phyloP scores from a whole-genome alignment of 2,888 invertebrate species.

The Platynereis dumerilii region DNA sequence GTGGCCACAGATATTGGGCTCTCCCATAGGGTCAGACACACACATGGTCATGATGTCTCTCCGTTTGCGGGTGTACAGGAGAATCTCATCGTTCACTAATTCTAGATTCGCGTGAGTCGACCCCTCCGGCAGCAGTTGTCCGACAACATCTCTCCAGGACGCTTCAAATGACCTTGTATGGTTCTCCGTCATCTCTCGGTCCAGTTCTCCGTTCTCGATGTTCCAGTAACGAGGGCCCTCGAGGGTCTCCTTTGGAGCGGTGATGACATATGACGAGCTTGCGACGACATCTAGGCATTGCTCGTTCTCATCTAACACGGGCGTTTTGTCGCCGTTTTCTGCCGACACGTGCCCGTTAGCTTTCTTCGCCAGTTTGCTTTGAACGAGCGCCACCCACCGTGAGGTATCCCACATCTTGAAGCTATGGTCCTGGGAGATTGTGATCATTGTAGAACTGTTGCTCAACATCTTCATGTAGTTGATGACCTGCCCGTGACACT shows the following conservation, averaged over 20 bases:
- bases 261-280: conserved; percentile 11
- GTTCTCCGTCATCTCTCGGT: not conserved
- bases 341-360: not conserved
- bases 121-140: not conserved
- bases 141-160: not conserved
- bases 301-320: conserved; percentile 20
- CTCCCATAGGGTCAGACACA: not conserved
- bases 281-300: conserved; percentile 27
- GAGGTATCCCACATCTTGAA: conserved; percentile 29
- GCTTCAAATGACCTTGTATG: conserved; percentile 1
- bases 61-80: conserved; percentile 22
- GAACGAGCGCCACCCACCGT: not conserved
- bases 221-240: conserved; percentile 29
- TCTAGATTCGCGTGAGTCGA: not conserved
- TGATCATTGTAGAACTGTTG: conserved; percentile 13
- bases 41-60: conserved; percentile 13
- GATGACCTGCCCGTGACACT: conserved; percentile 28
- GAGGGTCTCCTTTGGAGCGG: conserved; percentile 13
- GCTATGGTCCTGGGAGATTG: conserved; percentile 26
- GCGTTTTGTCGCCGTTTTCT: not conserved
- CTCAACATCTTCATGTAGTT: conserved; percentile 12
- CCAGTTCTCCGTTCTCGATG: conserved; percentile 16
- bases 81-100: not conserved
- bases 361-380: not conserved
- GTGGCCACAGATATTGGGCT: conserved; percentile 9